Base-by-base conservation (phyloP, 2,888 invertebrate species). In the Caenorhabditis wallacei region DNA sequence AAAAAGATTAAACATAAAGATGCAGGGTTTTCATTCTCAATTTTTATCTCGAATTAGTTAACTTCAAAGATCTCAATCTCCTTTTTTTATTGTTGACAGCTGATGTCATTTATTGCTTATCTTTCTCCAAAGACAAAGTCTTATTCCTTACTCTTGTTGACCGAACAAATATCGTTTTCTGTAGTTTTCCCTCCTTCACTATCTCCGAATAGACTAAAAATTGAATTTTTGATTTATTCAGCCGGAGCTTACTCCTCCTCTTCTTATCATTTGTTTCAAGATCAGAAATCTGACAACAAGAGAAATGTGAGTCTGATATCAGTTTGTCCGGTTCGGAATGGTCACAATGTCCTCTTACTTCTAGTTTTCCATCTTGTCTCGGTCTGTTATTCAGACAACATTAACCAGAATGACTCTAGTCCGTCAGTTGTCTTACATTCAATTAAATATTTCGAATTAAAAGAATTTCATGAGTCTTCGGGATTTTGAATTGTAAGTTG, bases 231-330 rank as follows among this genome's bases (percentile, higher is more conserved):
- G 40, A 59, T 40, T 22, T 40, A 40, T 20, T 59, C 40, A 22
- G 13, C 22, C 40, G 13, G 18, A 22, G 22, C 8, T 22, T 3
- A 22, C 22, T 40, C 20, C 57, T 16, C n/a, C n/a, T n/a, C n/a
- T 35, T 37, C 8, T 40, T 40, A 11, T 59, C 40, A 59, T 59
- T 40, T 37, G 16, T 59, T 22, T 10, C 59, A 59, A 13, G 13
- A 24, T 59, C 59, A 59, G 59, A 59, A 40, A 40, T 2, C 40
- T 20, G 59, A 40, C 40, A 59, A 59, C 40, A 59, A 4, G 18
- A 20, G 18, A 0, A 35, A 40, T 18, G 22, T 59, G 59, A 59
- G 20, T 57, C 13, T 37, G 40, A 40, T 40, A 40, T 8, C 11
- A 13, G 11, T 13, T 40, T 40, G 40, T 40, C 40, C 40, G 40